Percentiles rank a stretch among this genome's conserved stretches.
Conservation (phyloP, 2,888 invertebrate species). For the Chrysodeixis includens region DNA sequence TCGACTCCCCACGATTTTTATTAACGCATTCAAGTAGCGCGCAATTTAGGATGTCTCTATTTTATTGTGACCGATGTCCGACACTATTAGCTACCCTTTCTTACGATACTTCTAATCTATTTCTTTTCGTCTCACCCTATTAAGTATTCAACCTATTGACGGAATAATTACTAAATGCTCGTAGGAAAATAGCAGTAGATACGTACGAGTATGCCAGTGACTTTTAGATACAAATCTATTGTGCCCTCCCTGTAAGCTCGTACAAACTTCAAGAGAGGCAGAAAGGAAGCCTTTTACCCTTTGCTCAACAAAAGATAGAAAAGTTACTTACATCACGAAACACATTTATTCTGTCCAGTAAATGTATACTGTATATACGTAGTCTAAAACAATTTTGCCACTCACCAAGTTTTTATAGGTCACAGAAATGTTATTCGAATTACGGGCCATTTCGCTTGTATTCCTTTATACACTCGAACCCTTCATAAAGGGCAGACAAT, state of each 20-base stretch:
- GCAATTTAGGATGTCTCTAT: conserved; percentile 77
- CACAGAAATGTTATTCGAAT: conserved; percentile 84
- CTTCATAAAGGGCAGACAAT: conserved; percentile 85
- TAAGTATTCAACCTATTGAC: conserved; percentile 30
- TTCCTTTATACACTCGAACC: conserved; percentile 82
- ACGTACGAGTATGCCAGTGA: conserved; percentile 49
- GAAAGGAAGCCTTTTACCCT: conserved; percentile 64
- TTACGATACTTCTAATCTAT: conserved; percentile 55
- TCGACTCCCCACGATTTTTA: conserved; percentile 87
- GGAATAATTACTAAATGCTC: conserved; percentile 49
- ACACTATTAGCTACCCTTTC: conserved; percentile 53
- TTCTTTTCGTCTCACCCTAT: conserved; percentile 39
- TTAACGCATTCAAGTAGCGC: conserved; percentile 84
- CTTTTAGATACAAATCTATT: conserved; percentile 68
- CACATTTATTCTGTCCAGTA: conserved; percentile 58
- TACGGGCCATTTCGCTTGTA: conserved; percentile 80
- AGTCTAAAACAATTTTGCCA: conserved; percentile 73
- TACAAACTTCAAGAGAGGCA: conserved; percentile 64
- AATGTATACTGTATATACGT: conserved; percentile 57
- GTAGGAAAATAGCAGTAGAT: conserved; percentile 37
- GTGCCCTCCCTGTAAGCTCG: conserved; percentile 64
- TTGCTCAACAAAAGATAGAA: conserved; percentile 66
- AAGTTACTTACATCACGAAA: conserved; percentile 66
- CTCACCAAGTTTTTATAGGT: conserved; percentile 79
- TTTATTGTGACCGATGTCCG: conserved; percentile 63